A percentile compares a stretch with the other conserved stretches of the same genome.
Evolutionary conservation across 2,797 vertebrate species (phyloP).

Genomic region (Sebastes oblongus): DNA sequence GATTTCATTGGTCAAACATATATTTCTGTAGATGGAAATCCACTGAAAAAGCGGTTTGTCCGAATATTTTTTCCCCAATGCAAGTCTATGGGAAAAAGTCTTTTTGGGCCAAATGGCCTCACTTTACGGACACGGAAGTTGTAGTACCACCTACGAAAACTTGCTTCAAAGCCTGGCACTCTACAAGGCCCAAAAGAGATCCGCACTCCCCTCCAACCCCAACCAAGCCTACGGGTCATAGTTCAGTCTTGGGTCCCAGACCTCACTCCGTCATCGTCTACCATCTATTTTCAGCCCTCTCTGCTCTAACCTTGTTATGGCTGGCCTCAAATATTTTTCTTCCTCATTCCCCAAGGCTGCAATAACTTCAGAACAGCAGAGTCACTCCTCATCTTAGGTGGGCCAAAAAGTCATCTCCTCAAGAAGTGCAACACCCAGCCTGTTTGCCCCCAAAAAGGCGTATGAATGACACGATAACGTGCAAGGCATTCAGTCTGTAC

Average conservation of each 20-base stretch:
- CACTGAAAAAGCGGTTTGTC: no score
- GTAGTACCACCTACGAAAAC: no score
- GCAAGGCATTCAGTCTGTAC: background rate
- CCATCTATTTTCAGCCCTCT: background rate
- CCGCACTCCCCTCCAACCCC: background rate
- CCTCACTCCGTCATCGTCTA: background rate
- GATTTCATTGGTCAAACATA: no score
- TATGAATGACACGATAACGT: background rate
- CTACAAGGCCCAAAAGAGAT: background rate
- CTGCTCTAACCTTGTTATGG: constrained; percentile 56
- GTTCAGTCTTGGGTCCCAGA: constrained; percentile 14
- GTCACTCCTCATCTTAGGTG: constrained; percentile 30
- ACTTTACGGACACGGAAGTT: no score
- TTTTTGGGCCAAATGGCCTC: no score
- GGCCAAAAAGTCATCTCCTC: constrained; percentile 28
- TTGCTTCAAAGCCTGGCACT: no score
- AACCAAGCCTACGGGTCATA: constrained; percentile 13
- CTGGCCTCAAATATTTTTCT: constrained; percentile 37
- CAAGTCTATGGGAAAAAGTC: no score
- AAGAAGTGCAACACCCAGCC: background rate
- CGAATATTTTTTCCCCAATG: no score
- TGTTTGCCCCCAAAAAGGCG: background rate
- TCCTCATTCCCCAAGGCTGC: constrained; percentile 33
- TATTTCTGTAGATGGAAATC: no score
- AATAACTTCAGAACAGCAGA: constrained; percentile 31